Conservation (phyloP, 2,797 vertebrate species). For the Spea hammondii region DNA sequence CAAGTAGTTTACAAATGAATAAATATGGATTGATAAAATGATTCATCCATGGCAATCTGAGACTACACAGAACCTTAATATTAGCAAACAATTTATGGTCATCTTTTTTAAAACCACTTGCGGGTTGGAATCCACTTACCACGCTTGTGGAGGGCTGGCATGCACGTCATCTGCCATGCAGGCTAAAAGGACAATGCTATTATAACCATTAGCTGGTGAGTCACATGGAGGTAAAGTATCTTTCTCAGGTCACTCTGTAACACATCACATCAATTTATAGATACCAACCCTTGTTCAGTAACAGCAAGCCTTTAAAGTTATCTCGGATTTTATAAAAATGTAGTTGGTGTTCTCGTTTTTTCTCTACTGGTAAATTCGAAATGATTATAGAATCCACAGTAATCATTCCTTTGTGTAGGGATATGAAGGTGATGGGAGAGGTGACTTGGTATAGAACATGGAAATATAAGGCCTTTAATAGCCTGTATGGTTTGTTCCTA, state of each 20-base stretch:
- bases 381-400: no score
- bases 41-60: background rate
- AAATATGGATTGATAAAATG: background rate
- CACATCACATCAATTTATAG: no score
- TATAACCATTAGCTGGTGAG: conserved; percentile 30
- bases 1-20: background rate
- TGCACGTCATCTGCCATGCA: conserved; percentile 31
- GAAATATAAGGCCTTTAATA: no score
- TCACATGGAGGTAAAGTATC: conserved; percentile 23
- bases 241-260: conserved; percentile 1
- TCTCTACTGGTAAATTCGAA: no score
- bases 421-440: no score
- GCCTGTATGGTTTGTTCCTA: no score
- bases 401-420: no score
- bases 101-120: conserved; percentile 27
- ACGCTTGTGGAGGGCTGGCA: background rate
- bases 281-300: no score
- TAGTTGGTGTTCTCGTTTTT: no score
- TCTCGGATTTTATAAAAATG: no score
- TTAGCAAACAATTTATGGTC: conserved; percentile 12
- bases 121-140: conserved; percentile 34
- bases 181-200: conserved; percentile 29
- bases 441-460: no score
- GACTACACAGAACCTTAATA: background rate
- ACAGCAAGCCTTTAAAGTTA: no score